Evolutionary conservation across 1,140 invertebrate species (phyloP).

Genomic region (Mercenaria mercenaria): DNA sequence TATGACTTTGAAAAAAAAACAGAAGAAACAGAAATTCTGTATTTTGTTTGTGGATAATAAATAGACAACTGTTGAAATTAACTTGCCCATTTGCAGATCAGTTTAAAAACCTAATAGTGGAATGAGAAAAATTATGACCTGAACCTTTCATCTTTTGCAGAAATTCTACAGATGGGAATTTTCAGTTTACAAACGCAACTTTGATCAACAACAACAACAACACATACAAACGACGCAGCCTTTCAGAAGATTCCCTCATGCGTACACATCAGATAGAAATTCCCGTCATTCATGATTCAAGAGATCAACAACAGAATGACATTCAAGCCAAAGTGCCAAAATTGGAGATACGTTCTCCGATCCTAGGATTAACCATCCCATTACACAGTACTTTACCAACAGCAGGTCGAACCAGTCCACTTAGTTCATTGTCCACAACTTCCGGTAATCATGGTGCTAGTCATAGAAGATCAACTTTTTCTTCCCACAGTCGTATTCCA

Average conservation of each 20-base stretch:
- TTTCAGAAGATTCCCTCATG: slow-evolving; percentile 77
- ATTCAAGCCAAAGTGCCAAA: slow-evolving; percentile 80
- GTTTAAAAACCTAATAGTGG: too few relatives aligned
- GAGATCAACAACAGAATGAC: background rate
- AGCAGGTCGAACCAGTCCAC: background rate
- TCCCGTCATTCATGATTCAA: slow-evolving; percentile 21
- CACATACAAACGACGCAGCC: slow-evolving; percentile 77
- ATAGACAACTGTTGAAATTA: too few relatives aligned
- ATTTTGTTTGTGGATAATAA: too few relatives aligned
- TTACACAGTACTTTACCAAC: slow-evolving; percentile 39
- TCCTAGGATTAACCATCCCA: slow-evolving; percentile 69
- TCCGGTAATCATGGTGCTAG: slow-evolving; percentile 15
- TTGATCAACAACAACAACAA: slow-evolving; percentile 30
- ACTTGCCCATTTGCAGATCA: too few relatives aligned
- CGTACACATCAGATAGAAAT: slow-evolving; percentile 64
- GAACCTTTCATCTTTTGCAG: too few relatives aligned
- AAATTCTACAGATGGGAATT: slow-evolving; percentile 29
- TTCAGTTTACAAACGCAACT: background rate
- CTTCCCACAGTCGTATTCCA: slow-evolving; percentile 47
- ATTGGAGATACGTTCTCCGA: slow-evolving; percentile 80
- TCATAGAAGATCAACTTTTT: slow-evolving; percentile 58
- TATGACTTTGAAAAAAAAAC: too few relatives aligned
- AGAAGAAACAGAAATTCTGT: too few relatives aligned
- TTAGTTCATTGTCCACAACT: slow-evolving; percentile 10
- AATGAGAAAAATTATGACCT: too few relatives aligned